Percentiles rank a stretch among this genome's conserved stretches.
These are phyloP conservation scores for Drosophila putrida DNA, from an alignment of 2,888 invertebrate genomes.

Conservation along the genomic window DNA sequence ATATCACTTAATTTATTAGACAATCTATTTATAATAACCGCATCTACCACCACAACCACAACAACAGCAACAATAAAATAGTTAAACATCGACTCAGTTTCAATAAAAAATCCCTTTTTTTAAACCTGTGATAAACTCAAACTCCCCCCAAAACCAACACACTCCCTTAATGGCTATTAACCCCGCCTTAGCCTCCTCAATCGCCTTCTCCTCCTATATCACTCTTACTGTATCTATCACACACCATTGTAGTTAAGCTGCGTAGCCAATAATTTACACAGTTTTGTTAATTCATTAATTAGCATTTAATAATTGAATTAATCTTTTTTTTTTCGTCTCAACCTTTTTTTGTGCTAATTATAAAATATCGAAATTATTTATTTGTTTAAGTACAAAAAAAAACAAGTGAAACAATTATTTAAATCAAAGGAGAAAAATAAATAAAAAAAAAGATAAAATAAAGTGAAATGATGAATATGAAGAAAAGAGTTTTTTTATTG, in stretches of 20 bases:
- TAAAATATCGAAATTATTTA: conserved; percentile 61
- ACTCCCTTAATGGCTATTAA: conserved; percentile 8
- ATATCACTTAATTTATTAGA: conserved; percentile 45
- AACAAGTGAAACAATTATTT: conserved; percentile 14
- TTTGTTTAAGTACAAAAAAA: conserved; percentile 51
- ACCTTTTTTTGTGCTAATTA: conserved; percentile 48
- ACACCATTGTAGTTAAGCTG: conserved; percentile 46
- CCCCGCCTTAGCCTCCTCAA: conserved; percentile 6
- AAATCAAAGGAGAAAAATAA: conserved; percentile 25
- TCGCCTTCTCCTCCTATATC: background rate
- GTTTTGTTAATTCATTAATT: conserved; percentile 53
- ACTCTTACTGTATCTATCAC: conserved; percentile 5
- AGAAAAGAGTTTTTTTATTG: conserved; percentile 10
- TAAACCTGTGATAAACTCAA: conserved; percentile 69
- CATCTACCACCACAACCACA: conserved; percentile 21
- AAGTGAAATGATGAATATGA: conserved; percentile 31
- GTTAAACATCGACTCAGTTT: conserved; percentile 19
- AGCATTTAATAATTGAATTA: conserved; percentile 49
- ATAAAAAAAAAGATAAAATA: conserved; percentile 17
- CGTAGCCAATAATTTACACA: conserved; percentile 62
- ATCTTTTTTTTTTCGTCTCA: conserved; percentile 43
- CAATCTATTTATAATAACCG: conserved; percentile 46
- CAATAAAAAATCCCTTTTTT: conserved; percentile 16
- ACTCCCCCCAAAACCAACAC: conserved; percentile 3
- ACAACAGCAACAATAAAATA: conserved; percentile 19